Evolutionary conservation across 2,797 vertebrate genomes (phyloP).

Genomic region (Parambassis ranga): DNA sequence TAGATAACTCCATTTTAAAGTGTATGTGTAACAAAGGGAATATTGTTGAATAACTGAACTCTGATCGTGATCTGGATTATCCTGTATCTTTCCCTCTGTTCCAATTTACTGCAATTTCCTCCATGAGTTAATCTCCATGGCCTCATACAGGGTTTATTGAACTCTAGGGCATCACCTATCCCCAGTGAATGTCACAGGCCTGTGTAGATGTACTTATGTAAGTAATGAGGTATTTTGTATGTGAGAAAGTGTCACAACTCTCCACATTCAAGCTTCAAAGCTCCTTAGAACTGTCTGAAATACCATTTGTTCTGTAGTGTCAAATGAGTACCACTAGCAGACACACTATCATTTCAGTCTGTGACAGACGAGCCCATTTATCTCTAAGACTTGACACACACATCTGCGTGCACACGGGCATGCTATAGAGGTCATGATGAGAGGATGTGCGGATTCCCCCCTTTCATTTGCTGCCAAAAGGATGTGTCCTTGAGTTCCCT

Average conservation of each 20-base stretch:
- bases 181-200: background rate
- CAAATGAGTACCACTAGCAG: background rate
- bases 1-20: too few relatives aligned
- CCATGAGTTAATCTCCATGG: background rate
- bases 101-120: background rate
- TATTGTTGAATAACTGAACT: background rate
- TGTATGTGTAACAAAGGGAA: slow-evolving; percentile 6
- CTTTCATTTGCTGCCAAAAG: slow-evolving; percentile 68
- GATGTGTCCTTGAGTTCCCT: slow-evolving; percentile 69
- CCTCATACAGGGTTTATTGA: background rate
- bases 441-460: slow-evolving; percentile 29
- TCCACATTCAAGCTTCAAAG: background rate
- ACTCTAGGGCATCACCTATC: background rate
- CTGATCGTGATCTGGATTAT: background rate
- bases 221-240: background rate
- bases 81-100: too few relatives aligned
- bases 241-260: background rate
- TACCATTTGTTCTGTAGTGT: slow-evolving; percentile 10
- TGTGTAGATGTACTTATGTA: background rate
- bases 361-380: background rate
- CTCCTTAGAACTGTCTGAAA: background rate
- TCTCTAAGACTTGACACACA: slow-evolving; percentile 3
- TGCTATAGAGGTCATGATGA: slow-evolving; percentile 1
- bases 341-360: background rate
- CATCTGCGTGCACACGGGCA: background rate